Conservation (phyloP, 1,140 invertebrate genomes). For the Uloborus diversus region DNA sequence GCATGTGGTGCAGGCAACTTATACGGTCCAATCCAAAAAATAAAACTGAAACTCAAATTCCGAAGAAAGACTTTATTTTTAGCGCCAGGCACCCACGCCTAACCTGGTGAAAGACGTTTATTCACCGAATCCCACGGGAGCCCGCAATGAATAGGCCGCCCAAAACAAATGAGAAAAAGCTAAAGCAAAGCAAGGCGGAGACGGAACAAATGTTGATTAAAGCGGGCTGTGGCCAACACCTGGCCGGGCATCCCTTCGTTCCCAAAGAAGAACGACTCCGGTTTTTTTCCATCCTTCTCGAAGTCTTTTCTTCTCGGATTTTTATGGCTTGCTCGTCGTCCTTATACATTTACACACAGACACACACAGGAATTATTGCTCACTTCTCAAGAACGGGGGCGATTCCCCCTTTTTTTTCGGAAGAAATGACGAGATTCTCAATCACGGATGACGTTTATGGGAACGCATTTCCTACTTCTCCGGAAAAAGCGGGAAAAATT, state of each 20-base stretch:
- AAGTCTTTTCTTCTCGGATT: background rate
- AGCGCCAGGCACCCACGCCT: no score
- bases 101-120: no score
- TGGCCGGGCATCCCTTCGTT: slow-evolving; percentile 5
- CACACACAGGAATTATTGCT: slow-evolving; percentile 17
- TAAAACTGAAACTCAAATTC: no score
- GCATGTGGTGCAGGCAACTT: no score
- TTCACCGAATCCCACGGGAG: no score
- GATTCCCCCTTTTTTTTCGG: no score
- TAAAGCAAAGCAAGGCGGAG: slow-evolving; percentile 10
- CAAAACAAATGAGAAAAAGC: slow-evolving; percentile 43
- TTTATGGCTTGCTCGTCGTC: slow-evolving; percentile 6
- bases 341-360: slow-evolving; percentile 9
- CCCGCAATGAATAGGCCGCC: no score
- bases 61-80: no score
- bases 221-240: slow-evolving; percentile 2
- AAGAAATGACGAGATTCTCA: slow-evolving; percentile 4
- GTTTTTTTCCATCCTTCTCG: background rate
- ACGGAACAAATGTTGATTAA: slow-evolving; percentile 10
- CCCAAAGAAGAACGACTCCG: no score
- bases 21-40: no score
- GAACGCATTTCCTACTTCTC: background rate
- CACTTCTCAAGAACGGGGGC: background rate
- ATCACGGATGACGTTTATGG: slow-evolving; percentile 23
- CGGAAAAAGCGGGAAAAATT: background rate